These are phyloP conservation scores for Pogona vitticeps DNA, from an alignment of 2,113 vertebrate species.

Conservation along the genomic window DNA sequence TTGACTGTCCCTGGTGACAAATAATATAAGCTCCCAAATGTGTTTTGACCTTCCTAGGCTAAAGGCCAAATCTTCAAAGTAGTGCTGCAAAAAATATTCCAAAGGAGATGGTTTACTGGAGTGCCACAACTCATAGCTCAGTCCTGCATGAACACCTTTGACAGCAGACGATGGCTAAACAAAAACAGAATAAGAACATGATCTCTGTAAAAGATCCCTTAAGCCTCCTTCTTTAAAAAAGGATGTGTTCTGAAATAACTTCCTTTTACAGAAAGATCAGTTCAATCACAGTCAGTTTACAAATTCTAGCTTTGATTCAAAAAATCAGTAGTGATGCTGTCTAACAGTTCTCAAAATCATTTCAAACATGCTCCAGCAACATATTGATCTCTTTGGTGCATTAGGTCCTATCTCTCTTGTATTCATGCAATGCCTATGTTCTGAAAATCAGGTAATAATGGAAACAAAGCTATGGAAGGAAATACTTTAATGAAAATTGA, in stretches of 20 bases:
- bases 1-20: constrained; percentile 66
- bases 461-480: neutral
- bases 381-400: neutral
- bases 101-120: constrained; percentile 57
- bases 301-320: constrained; percentile 42
- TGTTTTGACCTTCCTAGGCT: constrained; percentile 59
- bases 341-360: neutral
- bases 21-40: constrained; percentile 69
- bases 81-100: constrained; percentile 61
- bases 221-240: constrained; percentile 46
- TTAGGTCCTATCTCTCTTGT: constrained; percentile 16
- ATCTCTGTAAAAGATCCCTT: constrained; percentile 60
- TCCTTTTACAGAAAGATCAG: constrained; percentile 58
- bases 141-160: constrained; percentile 60
- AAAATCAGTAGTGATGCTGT: constrained; percentile 21
- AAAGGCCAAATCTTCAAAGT: constrained; percentile 69
- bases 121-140: constrained; percentile 67
- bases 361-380: constrained; percentile 16
- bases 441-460: neutral
- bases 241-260: constrained; percentile 66
- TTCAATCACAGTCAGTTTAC: constrained; percentile 58
- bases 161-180: constrained; percentile 60
- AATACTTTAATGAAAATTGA: neutral
- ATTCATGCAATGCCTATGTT: rapidly evolving
- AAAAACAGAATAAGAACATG: constrained; percentile 64